phyloP scores from a whole-genome alignment of 2,888 invertebrate genomes.

The Schizotus pectinicornis region DNA sequence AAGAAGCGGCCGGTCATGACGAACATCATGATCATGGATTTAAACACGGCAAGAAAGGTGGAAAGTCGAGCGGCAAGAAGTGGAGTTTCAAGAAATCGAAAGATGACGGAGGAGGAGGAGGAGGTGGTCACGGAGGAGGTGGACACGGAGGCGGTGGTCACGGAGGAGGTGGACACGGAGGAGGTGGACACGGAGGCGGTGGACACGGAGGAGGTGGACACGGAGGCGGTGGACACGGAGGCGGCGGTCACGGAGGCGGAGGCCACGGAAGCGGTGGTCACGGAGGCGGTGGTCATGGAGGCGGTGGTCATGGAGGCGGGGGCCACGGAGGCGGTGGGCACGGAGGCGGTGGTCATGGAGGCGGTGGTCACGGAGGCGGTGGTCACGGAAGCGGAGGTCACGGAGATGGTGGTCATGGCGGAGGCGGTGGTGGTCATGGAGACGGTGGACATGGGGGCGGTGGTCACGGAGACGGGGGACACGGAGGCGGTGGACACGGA shows the following conservation, averaged over 20 bases:
- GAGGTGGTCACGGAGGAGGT: constrained; percentile 16
- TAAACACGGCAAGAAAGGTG: constrained; percentile 60
- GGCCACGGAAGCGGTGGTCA: constrained; percentile 21
- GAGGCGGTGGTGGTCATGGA: constrained; percentile 14
- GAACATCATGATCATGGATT: constrained; percentile 61
- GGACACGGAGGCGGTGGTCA: constrained; percentile 15
- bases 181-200: constrained; percentile 30
- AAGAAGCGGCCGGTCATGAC: constrained; percentile 64
- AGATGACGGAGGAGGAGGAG: constrained; percentile 26
- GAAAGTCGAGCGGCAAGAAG: constrained; percentile 62
- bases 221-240: constrained; percentile 17
- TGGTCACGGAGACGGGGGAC: constrained; percentile 16
- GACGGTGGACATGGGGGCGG: constrained; percentile 24
- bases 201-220: constrained; percentile 15
- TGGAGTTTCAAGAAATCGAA: constrained; percentile 56
- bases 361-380: constrained; percentile 25
- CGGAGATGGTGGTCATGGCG: constrained; percentile 13
- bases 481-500: constrained; percentile 16
- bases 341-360: constrained; percentile 28
- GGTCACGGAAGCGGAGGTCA: constrained; percentile 17
- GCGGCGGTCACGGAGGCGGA: constrained; percentile 15
- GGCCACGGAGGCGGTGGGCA: constrained; percentile 20
- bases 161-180: constrained; percentile 24
- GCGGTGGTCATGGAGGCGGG: constrained; percentile 4
- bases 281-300: constrained; percentile 15